Base-by-base conservation (phyloP, 2,888 invertebrate genomes). In the Hanleya hanleyi region DNA sequence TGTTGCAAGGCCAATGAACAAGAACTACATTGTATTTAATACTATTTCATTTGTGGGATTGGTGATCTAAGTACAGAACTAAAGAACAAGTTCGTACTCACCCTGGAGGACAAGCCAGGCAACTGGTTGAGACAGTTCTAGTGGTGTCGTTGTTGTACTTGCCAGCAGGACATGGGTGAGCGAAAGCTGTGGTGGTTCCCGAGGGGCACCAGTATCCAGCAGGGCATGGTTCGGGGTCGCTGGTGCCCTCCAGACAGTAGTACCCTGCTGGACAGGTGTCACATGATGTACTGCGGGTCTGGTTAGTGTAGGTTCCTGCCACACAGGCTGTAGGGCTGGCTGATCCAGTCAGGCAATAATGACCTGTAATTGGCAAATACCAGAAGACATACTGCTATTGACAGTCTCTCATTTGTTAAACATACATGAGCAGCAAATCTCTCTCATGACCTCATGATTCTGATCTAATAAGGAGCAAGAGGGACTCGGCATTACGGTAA, bases 61-160 rank as follows among this genome's bases (percentile, higher is more conserved):
- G n/a, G n/a, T n/a, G n/a, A n/a, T n/a, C n/a, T n/a, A n/a, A n/a
- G n/a, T n/a, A n/a, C n/a, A n/a, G n/a, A n/a, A n/a, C n/a, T n/a
- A n/a, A n/a, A n/a, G n/a, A n/a, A n/a, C n/a, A n/a, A n/a, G n/a
- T n/a, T 37, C 18, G 36, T n/a, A 75, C 84, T 81, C 71, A 89
- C 87, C 89, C 88, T 22, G 88, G 83, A 15, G 83, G 78, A 75
- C 89, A 89, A 38, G 70, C 71, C 1, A 83, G n/a, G 73, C 89
- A 89, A 61, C 85, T 81, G 0, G 81, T 47, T 5, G 67, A 57
- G 0, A 57, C 70, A 35, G 74, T 73, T 57, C 84, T 73, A 35
- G 84, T 85, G 0, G 88, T 89, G 18, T 83, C 71, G 70, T 89
- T 89, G 80, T 85, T 87, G 76, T 82, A 89, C 29, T 81, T 88